Conservation (phyloP, 2,113 vertebrate species). For the Ictalurus punctatus region DNA sequence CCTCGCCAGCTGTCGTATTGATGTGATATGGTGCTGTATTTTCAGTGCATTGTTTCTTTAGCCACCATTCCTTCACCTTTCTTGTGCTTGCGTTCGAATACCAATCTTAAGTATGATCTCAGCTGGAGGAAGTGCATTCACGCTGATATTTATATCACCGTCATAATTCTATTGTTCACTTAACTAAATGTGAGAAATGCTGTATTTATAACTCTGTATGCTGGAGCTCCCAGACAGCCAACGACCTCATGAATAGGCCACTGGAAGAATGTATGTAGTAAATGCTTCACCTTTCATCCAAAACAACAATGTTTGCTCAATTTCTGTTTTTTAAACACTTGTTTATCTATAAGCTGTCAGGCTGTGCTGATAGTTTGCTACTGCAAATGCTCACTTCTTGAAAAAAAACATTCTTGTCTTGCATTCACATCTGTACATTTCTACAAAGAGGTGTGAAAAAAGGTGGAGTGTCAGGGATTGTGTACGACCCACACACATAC, state of each 20-base stretch:
- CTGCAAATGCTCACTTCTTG: background rate
- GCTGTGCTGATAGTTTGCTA: background rate
- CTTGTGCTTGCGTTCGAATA: constrained; percentile 47
- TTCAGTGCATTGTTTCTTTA: constrained; percentile 52
- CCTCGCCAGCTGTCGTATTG: background rate
- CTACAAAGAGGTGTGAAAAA: background rate
- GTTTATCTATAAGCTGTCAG: background rate
- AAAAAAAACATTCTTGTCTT: background rate
- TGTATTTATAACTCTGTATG: constrained; percentile 40
- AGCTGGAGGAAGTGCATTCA: constrained; percentile 59
- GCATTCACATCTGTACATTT: background rate
- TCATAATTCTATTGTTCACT: constrained; percentile 62
- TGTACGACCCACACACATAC: background rate
- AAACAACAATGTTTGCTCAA: background rate
- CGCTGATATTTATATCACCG: constrained; percentile 64
- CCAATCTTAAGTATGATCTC: constrained; percentile 62
- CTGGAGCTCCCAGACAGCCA: constrained; percentile 37
- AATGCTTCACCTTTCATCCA: background rate
- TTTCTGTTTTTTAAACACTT: background rate
- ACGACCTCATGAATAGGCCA: background rate
- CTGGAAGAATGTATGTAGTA: constrained; percentile 12
- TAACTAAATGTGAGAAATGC: constrained; percentile 27
- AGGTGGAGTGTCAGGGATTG: background rate
- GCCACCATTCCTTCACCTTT: constrained; percentile 37
- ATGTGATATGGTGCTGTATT: constrained; percentile 25